Conservation (phyloP, 2,888 invertebrate species). For the Drosophila cracens region DNA sequence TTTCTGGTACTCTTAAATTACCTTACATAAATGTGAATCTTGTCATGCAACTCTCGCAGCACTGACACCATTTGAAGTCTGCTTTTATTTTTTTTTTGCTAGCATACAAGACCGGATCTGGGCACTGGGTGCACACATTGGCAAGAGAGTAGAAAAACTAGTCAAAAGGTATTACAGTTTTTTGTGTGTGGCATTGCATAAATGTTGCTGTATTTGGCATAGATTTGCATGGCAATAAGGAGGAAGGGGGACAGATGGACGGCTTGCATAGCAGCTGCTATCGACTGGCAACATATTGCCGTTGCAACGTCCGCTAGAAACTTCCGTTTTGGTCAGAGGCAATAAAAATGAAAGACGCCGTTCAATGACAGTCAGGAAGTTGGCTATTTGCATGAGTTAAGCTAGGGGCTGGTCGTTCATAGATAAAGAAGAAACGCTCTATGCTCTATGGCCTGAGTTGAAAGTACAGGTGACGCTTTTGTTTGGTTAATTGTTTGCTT, state of each 20-base stretch:
- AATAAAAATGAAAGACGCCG: constrained; percentile 67
- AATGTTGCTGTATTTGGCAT: constrained; percentile 74
- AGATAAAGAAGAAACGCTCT: constrained; percentile 41
- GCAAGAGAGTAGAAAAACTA: constrained; percentile 27
- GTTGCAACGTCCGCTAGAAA: constrained; percentile 29
- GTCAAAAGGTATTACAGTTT: constrained; percentile 62
- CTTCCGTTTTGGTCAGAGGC: constrained; percentile 64
- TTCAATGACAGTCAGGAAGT: constrained; percentile 54
- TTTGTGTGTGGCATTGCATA: constrained; percentile 62
- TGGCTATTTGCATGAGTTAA: constrained; percentile 65
- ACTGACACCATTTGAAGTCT: constrained; percentile 10
- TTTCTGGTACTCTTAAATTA: not conserved
- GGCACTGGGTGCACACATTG: constrained; percentile 13
- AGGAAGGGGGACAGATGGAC: not conserved
- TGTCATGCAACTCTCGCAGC: constrained; percentile 27
- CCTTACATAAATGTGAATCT: not conserved
- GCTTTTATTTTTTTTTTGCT: constrained; percentile 18
- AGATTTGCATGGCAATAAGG: constrained; percentile 74
- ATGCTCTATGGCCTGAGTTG: not conserved
- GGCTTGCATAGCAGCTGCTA: constrained; percentile 29
- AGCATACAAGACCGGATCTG: constrained; percentile 23
- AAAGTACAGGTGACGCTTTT: constrained; percentile 62
- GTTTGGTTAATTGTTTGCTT: constrained; percentile 73
- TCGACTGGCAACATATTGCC: constrained; percentile 75
- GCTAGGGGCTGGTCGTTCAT: constrained; percentile 24